Conservation (phyloP, 2,888 invertebrate genomes). For the Cheilosia vulpina region DNA sequence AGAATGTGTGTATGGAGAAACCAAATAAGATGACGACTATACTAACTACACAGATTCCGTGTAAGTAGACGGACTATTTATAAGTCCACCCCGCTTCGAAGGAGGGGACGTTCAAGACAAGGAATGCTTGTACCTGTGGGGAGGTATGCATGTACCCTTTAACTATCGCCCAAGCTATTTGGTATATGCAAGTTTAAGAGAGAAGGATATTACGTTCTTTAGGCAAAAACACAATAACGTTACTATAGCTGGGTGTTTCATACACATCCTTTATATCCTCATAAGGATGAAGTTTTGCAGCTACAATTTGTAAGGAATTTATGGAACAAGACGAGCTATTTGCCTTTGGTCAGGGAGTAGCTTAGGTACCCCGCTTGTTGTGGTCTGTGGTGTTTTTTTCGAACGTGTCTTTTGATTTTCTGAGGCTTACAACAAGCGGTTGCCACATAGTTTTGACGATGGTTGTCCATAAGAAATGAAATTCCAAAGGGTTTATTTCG, state of each 20-base stretch:
- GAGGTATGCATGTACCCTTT: conserved; percentile 37
- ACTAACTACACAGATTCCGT: conserved; percentile 17
- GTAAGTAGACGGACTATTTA: background rate
- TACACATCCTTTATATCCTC: background rate
- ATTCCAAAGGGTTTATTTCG: background rate
- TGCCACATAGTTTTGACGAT: too few relatives aligned
- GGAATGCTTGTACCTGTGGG: conserved; percentile 33
- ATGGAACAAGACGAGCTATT: background rate
- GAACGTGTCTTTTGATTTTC: background rate
- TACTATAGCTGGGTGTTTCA: conserved; percentile 5
- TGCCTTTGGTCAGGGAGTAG: conserved; percentile 11
- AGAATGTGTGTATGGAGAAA: conserved; percentile 1
- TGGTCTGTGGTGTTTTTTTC: background rate
- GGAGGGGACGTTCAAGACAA: background rate
- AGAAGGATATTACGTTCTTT: conserved; percentile 19
- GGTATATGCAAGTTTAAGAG: conserved; percentile 26
- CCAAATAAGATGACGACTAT: conserved; percentile 40
- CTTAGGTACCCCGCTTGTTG: background rate
- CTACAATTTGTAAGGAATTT: conserved; percentile 34
- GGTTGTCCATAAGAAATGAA: too few relatives aligned
- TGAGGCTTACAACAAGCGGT: too few relatives aligned
- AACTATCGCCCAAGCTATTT: conserved; percentile 43
- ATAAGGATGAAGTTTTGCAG: conserved; percentile 38
- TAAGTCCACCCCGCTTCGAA: background rate
- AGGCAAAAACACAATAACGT: conserved; percentile 1